Evolutionary conservation across 2,888 invertebrate genomes (phyloP).

Genomic region (Leuctra nigra): DNA sequence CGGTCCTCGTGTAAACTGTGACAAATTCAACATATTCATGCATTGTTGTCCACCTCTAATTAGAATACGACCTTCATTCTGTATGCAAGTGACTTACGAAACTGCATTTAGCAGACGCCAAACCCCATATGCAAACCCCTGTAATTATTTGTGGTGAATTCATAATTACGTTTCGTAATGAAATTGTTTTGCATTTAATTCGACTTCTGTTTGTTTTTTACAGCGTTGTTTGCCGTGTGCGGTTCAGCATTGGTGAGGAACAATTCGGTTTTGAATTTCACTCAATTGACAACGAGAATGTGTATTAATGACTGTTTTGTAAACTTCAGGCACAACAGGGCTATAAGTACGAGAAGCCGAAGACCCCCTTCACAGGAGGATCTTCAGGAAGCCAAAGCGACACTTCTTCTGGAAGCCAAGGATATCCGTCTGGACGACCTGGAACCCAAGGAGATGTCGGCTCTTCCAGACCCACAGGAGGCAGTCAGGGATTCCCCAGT

Average conservation of each 20-base stretch:
- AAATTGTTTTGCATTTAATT: background rate
- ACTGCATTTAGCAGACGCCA: too few species aligned
- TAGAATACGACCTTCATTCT: too few species aligned
- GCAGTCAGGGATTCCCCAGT: conserved; percentile 17
- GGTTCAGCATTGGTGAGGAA: conserved; percentile 34
- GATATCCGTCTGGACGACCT: conserved; percentile 32
- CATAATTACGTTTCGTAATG: too few species aligned
- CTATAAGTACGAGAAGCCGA: conserved; percentile 67
- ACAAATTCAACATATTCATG: too few species aligned
- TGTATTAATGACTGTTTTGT: conserved; percentile 11
- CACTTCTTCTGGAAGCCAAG: conserved; percentile 26
- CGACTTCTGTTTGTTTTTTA: conserved; percentile 23
- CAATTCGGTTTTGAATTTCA: conserved; percentile 6
- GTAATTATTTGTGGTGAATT: too few species aligned
- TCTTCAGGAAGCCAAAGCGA: conserved; percentile 12
- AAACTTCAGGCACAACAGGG: conserved; percentile 56
- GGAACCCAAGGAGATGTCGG: conserved; percentile 31
- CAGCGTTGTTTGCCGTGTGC: conserved; percentile 33
- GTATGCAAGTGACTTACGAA: too few species aligned
- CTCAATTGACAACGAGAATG: conserved; percentile 4
- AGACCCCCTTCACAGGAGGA: conserved; percentile 45
- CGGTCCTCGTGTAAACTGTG: too few species aligned
- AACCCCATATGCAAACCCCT: too few species aligned
- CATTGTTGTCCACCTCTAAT: too few species aligned
- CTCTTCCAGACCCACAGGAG: conserved; percentile 28